Base-by-base conservation (phyloP, 1,140 invertebrate species). In the Tetramorium alpestre region DNA sequence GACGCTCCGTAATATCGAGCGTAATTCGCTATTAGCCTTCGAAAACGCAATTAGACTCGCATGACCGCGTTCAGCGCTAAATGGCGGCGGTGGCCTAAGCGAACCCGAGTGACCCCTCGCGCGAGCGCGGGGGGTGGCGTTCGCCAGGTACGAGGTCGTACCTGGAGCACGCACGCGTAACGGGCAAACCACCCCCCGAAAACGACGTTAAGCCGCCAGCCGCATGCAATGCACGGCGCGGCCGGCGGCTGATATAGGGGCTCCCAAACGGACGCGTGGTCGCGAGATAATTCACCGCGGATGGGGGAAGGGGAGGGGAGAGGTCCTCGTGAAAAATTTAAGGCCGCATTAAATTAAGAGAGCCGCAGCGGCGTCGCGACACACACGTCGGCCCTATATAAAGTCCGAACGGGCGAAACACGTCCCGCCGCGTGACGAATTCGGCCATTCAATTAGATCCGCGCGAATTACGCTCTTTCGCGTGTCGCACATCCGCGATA, bases 371-470 rank as follows among this genome's bases (percentile, higher is more conserved):
- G 8, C 78, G 78, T 81, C 51, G 78, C 51, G 51, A 47, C 67
- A 38, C 22, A 67, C 64, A 16, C 41, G 58, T 13, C 58, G 16
- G 44, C 13, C 25, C 33, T 41, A 41, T 25, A 41, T n/a, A 64
- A 47, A 44, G 8, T 41, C 65, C 11, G 80, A 11, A 22, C 22
- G 65, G 49, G 38, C 22, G 38, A 58, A 82, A 73, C 80, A 60
- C 54, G 67, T 33, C 38, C 80, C 67, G 22, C 28, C 47, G 4
- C 51, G 67, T 62, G 80, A 84, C 69, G 80, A 73, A 84, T 84
- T 75, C 60, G 73, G 54, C 67, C 69, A 75, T 84, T 84, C 80
- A 84, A 84, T 84, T 84, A 84, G 67, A 84, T 25, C 80, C 18
- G 28, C 69, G 38, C 78, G 65, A 70, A 70, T 62, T 73, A 84